Evolutionary conservation across 2,113 vertebrate species (phyloP), one percentile per base, ranked within the genome.

Genomic region (Tetrao urogallus): DNA sequence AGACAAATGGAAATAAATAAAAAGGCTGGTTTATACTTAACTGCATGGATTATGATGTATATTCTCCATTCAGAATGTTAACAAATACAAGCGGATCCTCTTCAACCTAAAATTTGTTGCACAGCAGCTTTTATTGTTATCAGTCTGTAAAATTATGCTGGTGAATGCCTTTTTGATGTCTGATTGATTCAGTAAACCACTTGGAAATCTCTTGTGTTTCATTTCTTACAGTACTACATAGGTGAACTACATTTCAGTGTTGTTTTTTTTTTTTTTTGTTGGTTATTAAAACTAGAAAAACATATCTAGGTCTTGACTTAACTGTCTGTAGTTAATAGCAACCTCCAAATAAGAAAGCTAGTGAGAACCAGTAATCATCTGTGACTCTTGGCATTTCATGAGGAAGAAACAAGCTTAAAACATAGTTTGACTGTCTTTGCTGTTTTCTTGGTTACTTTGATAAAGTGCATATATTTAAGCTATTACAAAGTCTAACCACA

Each of bases 241-340:
- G 36, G 48, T 61, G 42, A 80, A 42, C 10, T 52, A 25, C 24
- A 20, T 22, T 19, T 63, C 21, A 43, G 22, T 25, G 42, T 40
- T 38, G 42, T 6, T 7, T 25, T 32, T 40, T 58, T 83, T 72
- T 36, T 34, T 40, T 52, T 73, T 73, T 38, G 7, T 65, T 82
- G 77, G 50, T 4, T 90, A 66, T 73, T 65, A 16, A 86, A 61
- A 56, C 54, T 58, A 67, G 77, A 64, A 89, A 84, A 90, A 17
- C 42, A 42, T 20, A 21, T 15, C 34, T 43, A 67, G 47, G 32
- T 82, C 52, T 89, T 60, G 65, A 42, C 90, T 82, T 84, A 86
- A 75, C 52, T 70, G 63, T 34, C 81, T 88, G 89, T 60, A 63
- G 74, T 92, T 73, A 90, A 65, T 77, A 58, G 42, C 75, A 86